These are phyloP conservation scores for Eristalinus sepulchralis DNA, from an alignment of 2,888 invertebrate genomes.

Conservation along the genomic window DNA sequence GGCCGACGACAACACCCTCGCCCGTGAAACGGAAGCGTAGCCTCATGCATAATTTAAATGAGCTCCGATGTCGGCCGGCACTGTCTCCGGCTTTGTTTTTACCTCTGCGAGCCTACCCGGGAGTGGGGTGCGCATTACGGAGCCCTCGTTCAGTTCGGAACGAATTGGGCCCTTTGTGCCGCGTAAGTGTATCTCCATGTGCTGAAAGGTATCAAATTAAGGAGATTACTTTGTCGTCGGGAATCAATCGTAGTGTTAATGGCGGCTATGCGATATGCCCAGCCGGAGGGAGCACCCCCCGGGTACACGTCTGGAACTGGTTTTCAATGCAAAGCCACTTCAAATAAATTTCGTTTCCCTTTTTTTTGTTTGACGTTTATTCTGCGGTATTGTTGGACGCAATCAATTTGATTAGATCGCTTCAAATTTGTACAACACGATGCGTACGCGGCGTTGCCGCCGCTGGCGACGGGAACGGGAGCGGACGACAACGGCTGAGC, in stretches of 20 bases:
- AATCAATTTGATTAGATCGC: slow-evolving; percentile 48
- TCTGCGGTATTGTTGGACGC: slow-evolving; percentile 33
- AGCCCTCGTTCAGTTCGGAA: slow-evolving; percentile 44
- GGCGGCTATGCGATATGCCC: background rate
- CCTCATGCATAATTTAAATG: slow-evolving; percentile 68
- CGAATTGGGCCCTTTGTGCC: slow-evolving; percentile 50
- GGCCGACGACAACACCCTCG: slow-evolving; percentile 29
- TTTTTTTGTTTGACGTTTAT: background rate
- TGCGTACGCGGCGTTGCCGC: background rate
- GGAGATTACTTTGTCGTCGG: slow-evolving; percentile 63
- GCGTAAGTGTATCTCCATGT: slow-evolving; percentile 57
- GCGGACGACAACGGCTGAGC: background rate
- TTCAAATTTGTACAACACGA: slow-evolving; percentile 42
- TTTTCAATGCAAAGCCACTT: slow-evolving; percentile 28
- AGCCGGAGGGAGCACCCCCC: background rate
- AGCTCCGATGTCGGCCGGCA: slow-evolving; percentile 11
- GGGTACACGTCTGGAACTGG: slow-evolving; percentile 9
- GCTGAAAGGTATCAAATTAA: slow-evolving; percentile 70
- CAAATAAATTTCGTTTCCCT: slow-evolving; percentile 2
- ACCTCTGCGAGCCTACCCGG: slow-evolving; percentile 19
- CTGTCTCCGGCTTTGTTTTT: background rate
- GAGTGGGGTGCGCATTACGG: slow-evolving; percentile 41
- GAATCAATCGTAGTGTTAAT: slow-evolving; percentile 47
- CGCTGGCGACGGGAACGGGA: background rate
- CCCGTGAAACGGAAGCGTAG: slow-evolving; percentile 61